Evolutionary conservation across 2,888 invertebrate genomes (phyloP).

Genomic region (Caradrina clavipalpis): DNA sequence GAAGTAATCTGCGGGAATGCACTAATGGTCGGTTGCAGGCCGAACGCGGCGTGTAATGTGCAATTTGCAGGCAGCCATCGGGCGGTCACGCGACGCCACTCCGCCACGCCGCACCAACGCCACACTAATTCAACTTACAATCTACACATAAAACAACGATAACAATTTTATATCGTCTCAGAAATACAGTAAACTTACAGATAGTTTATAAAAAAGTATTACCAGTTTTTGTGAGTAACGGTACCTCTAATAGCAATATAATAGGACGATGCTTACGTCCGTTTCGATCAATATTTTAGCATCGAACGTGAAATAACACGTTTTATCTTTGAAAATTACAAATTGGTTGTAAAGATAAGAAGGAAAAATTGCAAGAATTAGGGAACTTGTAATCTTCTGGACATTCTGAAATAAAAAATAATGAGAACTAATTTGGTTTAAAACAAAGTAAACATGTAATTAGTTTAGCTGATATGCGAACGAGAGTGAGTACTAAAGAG

Average conservation of each 20-base stretch:
- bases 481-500: background rate
- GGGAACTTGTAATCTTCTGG: background rate
- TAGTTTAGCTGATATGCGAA: background rate
- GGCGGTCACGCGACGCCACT: slow-evolving; percentile 81
- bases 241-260: slow-evolving; percentile 18
- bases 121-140: slow-evolving; percentile 18
- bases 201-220: slow-evolving; percentile 30
- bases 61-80: slow-evolving; percentile 85
- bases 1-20: slow-evolving; percentile 88
- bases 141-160: slow-evolving; percentile 7
- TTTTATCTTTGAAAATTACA: slow-evolving; percentile 22
- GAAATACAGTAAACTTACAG: slow-evolving; percentile 18
- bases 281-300: slow-evolving; percentile 31
- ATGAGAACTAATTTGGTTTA: background rate
- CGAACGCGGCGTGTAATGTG: slow-evolving; percentile 84
- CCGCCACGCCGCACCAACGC: slow-evolving; percentile 31
- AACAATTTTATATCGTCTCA: slow-evolving; percentile 14
- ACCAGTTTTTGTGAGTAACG: slow-evolving; percentile 39
- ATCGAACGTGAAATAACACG: slow-evolving; percentile 23
- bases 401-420: slow-evolving; percentile 2
- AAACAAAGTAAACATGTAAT: background rate
- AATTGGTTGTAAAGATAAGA: slow-evolving; percentile 3
- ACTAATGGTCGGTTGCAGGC: slow-evolving; percentile 86
- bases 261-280: slow-evolving; percentile 26
- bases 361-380: slow-evolving; percentile 8